Base-by-base conservation (phyloP, 2,888 invertebrate genomes). In the Melanostoma scalare region DNA sequence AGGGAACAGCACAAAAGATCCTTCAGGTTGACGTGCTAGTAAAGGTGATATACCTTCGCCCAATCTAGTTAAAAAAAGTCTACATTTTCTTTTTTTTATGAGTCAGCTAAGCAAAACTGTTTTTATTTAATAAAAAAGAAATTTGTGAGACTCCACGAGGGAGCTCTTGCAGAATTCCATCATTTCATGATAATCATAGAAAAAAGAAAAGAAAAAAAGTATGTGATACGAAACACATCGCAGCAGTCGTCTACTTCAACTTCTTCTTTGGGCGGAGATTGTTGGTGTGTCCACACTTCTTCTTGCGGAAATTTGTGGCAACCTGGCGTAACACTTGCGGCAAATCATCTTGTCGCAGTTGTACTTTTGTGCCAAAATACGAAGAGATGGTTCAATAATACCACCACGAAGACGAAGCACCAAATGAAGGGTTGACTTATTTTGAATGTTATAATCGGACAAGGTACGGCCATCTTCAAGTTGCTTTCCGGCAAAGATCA, bases 301-400 rank as follows among this genome's bases (percentile, higher is more conserved):
- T 98, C 93, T 99, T 99, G 89, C 99, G 96, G 93, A 99, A 99
- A 92, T 99, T 99, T 87, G 98, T 99, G 10, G 99, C 85, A 99
- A 96, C 89, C 99, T 96, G 87, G 99, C 99, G 91, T 99, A 99
- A 93, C 99, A 99, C 93, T 99, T 99, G 91, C 99, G 96, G 93
- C 99, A 99, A 90, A 99, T 99, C 98, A 99, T 99, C 92, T 99
- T 99, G 92, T 99, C 99, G 92, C 99, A 99, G 92, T 99, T 99
- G 94, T 99, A 99, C 92, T 99, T 99, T 93, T 97, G 97, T n/a
- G 99, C 99, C 92, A 99, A 93, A 89, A 98, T 95, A 90, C 97
- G 95, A 58, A 99, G 94, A 81, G 98, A 98, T 50, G 99, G 99
- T 92, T 99, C 99, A 92, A 99, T 99, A 87, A 99, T 98, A 92